phyloP scores from a whole-genome alignment of 2,797 vertebrate species.

The Diplodus sargus region DNA sequence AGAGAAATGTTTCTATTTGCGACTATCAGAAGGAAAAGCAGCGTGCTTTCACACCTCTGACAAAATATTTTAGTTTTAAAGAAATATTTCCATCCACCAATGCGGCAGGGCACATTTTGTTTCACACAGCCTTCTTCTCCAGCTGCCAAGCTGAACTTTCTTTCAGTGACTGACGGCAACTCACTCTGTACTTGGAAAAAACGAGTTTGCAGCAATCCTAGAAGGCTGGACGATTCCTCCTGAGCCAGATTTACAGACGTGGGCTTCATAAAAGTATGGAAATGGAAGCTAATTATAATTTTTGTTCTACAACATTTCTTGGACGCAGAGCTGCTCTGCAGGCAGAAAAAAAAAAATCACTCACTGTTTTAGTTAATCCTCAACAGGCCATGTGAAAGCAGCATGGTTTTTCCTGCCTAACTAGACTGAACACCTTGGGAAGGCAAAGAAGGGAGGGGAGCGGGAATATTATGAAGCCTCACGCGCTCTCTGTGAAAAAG shows the following conservation, averaged over 20 bases:
- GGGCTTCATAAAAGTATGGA: constrained; percentile 36
- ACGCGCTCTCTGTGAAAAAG: constrained; percentile 10
- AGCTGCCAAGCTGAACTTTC: constrained; percentile 58
- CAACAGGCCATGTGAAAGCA: constrained; percentile 34
- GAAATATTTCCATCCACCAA: constrained; percentile 50
- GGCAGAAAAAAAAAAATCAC: constrained; percentile 25
- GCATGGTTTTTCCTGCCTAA: constrained; percentile 7
- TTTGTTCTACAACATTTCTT: constrained; percentile 53
- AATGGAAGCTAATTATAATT: constrained; percentile 60
- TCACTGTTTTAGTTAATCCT: constrained; percentile 57
- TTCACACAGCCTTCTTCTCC: constrained; percentile 56
- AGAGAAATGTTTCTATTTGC: constrained; percentile 63
- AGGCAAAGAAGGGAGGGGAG: constrained; percentile 18
- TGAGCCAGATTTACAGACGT: constrained; percentile 24
- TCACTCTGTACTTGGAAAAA: constrained; percentile 20
- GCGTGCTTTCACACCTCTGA: constrained; percentile 50
- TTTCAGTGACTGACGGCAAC: constrained; percentile 55
- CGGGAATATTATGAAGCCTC: constrained; percentile 15
- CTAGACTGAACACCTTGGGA: constrained; percentile 12
- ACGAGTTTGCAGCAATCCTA: constrained; percentile 30
- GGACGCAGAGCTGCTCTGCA: constrained; percentile 42
- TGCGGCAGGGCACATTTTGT: constrained; percentile 30
- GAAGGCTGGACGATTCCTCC: constrained; percentile 36
- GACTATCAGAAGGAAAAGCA: constrained; percentile 46
- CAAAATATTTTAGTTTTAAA: constrained; percentile 56